Evolutionary conservation across 1,140 invertebrate genomes (phyloP).

Genomic region (Achatina immaculata): DNA sequence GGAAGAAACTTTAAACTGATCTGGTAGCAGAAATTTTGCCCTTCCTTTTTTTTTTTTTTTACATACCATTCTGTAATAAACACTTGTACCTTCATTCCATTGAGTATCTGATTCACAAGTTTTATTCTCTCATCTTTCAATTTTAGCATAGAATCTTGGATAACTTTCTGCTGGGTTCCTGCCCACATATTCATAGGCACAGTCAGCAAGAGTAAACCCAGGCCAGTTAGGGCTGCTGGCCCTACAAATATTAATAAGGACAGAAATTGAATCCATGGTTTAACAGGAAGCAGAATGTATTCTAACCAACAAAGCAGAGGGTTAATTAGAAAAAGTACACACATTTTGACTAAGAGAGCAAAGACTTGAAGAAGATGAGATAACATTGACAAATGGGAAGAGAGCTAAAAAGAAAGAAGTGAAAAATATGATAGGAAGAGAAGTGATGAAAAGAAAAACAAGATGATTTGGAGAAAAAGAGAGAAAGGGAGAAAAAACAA

Average conservation of each 20-base stretch:
- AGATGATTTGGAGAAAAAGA: neutral
- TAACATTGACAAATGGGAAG: neutral
- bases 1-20: too few species aligned
- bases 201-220: constrained; percentile 64
- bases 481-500: neutral
- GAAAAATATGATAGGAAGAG: neutral
- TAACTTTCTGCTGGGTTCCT: constrained; percentile 79
- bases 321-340: too few species aligned
- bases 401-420: neutral
- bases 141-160: constrained; percentile 72
- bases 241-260: constrained; percentile 59
- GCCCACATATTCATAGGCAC: constrained; percentile 83
- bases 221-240: constrained; percentile 56
- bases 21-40: too few species aligned
- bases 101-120: constrained; percentile 68
- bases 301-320: too few species aligned
- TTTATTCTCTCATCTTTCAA: constrained; percentile 74
- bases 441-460: neutral
- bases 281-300: too few species aligned
- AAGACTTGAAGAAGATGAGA: neutral
- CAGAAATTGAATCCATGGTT: too few species aligned
- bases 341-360: too few species aligned
- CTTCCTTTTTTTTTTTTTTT: too few species aligned
- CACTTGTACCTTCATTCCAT: constrained; percentile 73
- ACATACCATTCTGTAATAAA: neutral